Evolutionary conservation across 2,797 vertebrate species (phyloP).

Genomic region (Perodicticus potto): DNA sequence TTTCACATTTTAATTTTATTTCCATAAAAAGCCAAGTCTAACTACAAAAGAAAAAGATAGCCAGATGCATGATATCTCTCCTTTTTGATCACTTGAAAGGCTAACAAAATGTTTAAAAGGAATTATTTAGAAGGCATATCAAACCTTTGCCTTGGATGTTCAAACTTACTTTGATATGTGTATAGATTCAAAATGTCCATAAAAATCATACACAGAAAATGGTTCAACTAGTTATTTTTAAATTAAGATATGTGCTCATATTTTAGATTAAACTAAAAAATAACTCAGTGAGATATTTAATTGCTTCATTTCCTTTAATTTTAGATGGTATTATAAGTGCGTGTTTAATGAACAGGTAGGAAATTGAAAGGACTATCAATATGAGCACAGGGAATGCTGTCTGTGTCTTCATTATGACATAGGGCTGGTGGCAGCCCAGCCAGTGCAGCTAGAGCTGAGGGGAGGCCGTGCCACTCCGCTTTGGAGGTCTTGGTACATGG

Average conservation of each 20-base stretch:
- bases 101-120: slow-evolving; percentile 64
- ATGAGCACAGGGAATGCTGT: neutral
- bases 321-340: neutral
- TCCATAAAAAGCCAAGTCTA: neutral
- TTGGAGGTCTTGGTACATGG: no score
- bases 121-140: slow-evolving; percentile 69
- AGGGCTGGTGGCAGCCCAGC: no score
- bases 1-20: slow-evolving; percentile 25
- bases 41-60: neutral
- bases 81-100: slow-evolving; percentile 57
- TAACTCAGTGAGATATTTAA: slow-evolving; percentile 2
- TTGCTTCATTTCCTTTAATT: neutral
- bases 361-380: neutral
- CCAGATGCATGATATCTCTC: neutral
- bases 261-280: slow-evolving; percentile 5
- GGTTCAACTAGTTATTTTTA: neutral
- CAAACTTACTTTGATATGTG: slow-evolving; percentile 44
- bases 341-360: neutral
- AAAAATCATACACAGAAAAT: slow-evolving; percentile 29
- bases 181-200: slow-evolving; percentile 16
- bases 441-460: no score
- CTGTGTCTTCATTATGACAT: neutral
- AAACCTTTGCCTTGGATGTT: slow-evolving; percentile 39
- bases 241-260: neutral
- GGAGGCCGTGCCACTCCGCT: no score